Base-by-base conservation (phyloP, 2,113 vertebrate species). In the Pelecanus crispus region DNA sequence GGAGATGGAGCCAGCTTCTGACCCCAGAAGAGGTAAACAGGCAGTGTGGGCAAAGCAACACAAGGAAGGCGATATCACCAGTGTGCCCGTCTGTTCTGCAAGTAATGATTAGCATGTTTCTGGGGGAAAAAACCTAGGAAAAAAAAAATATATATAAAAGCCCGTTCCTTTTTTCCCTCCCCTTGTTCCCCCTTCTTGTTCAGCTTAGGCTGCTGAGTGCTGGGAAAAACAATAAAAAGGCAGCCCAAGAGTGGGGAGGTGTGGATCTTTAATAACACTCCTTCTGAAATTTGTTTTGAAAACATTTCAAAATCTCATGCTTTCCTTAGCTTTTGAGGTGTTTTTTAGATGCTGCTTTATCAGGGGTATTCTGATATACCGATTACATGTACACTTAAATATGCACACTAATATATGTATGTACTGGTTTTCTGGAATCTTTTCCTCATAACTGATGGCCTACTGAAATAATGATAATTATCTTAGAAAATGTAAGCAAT, bases 401-500 rank as follows among this genome's bases (percentile, higher is more conserved):
- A 22, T 31, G 9, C 13, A 22, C 17, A 8, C 2, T 32, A 5
- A 38, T 4, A 7, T 9, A 2, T 3, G 19, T 11, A 12, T 0
- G 1, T 52, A 32, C 4, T 11, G 4, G 6, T 49, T 83, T 83
- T 70, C 55, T 66, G 22, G 14, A 59, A 38, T 59, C 10, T 70
- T 73, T 70, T 55, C 56, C 13, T 79, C n/a, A 1, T 65, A 80
- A 34, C 29, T 87, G 31, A 12, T 83, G n/a, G 31, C 14, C 31
- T 70, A 31, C 32, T 71, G 58, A 91, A 71, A 71, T 75, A 66
- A 72, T 25, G 3, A 21, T 31, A 3, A 38, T 66, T 50, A 29
- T 45, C 25, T 59, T 87, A 75, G 28, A 66, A 87, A 75, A 55
- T 7, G 4, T 45, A 74, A 80, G 28, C 1, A 1, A 8, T 80